Evolutionary conservation across 2,113 vertebrate genomes (phyloP), one percentile per base, ranked within the genome.

Genomic region (Poecilia latipinna): DNA sequence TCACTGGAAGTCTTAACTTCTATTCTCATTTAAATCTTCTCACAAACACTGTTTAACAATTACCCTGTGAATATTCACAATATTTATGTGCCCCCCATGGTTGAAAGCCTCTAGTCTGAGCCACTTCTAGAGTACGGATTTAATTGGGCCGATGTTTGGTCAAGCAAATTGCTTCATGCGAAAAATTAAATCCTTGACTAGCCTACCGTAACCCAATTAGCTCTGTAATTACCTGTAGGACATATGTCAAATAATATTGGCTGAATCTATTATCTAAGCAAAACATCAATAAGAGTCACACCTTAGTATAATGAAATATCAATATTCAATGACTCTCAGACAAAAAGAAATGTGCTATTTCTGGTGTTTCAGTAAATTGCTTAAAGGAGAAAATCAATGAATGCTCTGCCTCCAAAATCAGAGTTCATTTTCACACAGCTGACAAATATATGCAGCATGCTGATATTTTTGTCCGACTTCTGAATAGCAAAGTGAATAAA

Each of bases 241-340:
- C 89, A 88, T 82, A 83, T 88, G 89, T 89, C 86, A 85, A 91
- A 91, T 89, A 85, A 81, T 85, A 82, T 91, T 84, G 76, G 70
- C 83, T 88, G 68, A 68, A 82, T 78, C 83, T 42, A 42, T 42
- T 42, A 42, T 42, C 39, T 42, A 42, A 42, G 39, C 12, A 42
- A 42, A 42, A 42, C 39, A 82, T 86, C 88, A 86, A 90, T 92
- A 82, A 39, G 42, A 83, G 51, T 60, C 77, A 85, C 74, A 74
- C 70, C 76, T 85, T 70, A 78, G 82, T 4, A 42, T 42, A 42
- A 42, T 78, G 42, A 66, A 91, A 91, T 86, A 77, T 65, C 84
- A 72, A 88, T 91, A 80, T 60, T 37, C 68, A 69, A 83, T 75
- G 31, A 78, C 63, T 65, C 62, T 57, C 32, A 33, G 71, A 39